These are phyloP conservation scores for Sycophila texana DNA, from an alignment of 2,888 invertebrate genomes.

Conservation along the genomic window DNA sequence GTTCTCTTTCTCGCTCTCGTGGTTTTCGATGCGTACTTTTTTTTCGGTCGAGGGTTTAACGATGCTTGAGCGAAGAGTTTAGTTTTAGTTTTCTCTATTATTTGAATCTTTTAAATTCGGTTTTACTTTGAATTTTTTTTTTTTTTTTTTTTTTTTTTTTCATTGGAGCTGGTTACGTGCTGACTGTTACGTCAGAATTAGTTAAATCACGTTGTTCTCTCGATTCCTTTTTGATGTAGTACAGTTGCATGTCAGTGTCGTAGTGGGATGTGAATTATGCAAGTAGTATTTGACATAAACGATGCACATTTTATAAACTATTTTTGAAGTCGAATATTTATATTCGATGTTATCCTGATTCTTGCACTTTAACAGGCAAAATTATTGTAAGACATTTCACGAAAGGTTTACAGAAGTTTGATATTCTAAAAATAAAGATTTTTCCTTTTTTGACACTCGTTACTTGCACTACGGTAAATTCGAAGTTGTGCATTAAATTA, in stretches of 20 bases:
- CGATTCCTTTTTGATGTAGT: slow-evolving; percentile 6
- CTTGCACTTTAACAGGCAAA: not conserved
- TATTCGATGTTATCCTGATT: no score
- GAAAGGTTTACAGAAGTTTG: no score
- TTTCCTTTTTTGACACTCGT: no score
- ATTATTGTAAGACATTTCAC: not conserved
- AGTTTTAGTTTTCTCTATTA: not conserved
- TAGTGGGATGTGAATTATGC: not conserved
- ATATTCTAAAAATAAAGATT: no score
- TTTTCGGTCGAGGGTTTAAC: not conserved
- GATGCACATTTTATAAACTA: slow-evolving; percentile 8
- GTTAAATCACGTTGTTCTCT: not conserved
- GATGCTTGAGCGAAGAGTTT: not conserved
- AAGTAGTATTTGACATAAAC: not conserved
- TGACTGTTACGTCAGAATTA: no score
- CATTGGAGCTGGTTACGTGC: not conserved
- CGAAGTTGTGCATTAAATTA: no score
- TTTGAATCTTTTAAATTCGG: not conserved
- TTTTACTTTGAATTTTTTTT: not conserved
- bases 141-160: no score
- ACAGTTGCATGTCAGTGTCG: slow-evolving; percentile 10
- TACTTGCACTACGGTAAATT: no score
- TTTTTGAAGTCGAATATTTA: not conserved
- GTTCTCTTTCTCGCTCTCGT: not conserved
- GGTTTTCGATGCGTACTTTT: no score